These are phyloP conservation scores for Cisticola juncidis DNA, from an alignment of 2,113 vertebrate genomes.

Conservation along the genomic window DNA sequence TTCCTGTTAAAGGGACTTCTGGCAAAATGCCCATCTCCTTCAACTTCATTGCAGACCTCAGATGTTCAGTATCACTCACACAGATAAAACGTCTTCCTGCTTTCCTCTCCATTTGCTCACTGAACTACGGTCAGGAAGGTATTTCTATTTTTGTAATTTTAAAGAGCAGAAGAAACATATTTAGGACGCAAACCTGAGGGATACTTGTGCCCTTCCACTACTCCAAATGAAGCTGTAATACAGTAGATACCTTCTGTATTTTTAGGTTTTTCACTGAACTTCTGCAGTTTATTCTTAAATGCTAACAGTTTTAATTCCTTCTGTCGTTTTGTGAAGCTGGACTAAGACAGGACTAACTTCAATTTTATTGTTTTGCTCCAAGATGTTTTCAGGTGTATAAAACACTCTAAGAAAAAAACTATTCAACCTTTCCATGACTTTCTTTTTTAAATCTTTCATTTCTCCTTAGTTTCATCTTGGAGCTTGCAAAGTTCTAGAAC, in stretches of 20 bases:
- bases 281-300: background rate
- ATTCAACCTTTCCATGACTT: background rate
- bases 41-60: background rate
- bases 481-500: background rate
- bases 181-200: background rate
- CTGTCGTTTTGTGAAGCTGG: background rate
- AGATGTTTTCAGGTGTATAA: background rate
- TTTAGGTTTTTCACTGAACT: background rate
- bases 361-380: background rate
- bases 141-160: background rate
- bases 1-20: background rate
- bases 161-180: background rate
- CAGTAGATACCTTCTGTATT: background rate
- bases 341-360: background rate
- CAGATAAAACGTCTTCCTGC: background rate
- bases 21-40: background rate
- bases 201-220: background rate
- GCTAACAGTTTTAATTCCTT: background rate
- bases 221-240: background rate
- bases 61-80: rapidly evolving
- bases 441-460: background rate
- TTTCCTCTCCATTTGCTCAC: background rate
- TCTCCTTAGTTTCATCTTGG: background rate
- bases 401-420: background rate
- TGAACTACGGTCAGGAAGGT: background rate